Evolutionary conservation across 2,113 vertebrate genomes (phyloP).

Genomic region (Atractosteus spatula): DNA sequence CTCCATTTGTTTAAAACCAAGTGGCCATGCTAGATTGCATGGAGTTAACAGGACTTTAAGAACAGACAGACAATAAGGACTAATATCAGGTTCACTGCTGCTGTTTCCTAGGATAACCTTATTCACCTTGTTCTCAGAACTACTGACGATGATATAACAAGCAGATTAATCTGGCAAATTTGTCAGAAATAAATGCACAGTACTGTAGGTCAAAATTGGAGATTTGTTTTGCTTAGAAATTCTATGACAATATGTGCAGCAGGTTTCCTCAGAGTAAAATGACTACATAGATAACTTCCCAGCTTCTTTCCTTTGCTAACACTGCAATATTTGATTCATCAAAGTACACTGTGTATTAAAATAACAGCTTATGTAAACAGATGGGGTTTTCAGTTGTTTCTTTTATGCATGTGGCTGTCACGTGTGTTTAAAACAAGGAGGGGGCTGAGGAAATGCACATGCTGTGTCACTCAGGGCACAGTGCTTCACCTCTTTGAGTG

Average conservation of each 20-base stretch:
- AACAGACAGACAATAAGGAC: not conserved
- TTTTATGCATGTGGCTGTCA: not conserved
- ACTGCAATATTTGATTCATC: too few species aligned
- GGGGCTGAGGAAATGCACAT: not conserved
- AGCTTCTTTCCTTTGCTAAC: not conserved
- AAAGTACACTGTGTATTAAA: not conserved
- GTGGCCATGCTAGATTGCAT: conserved; percentile 14
- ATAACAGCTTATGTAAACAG: not conserved
- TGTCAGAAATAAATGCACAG: conserved; percentile 16
- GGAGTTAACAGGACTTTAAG: conserved; percentile 17
- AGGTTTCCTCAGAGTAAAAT: not conserved
- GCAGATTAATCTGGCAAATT: conserved; percentile 17
- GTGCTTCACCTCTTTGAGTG: not conserved
- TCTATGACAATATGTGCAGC: not conserved
- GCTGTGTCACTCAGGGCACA: not conserved
- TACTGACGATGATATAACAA: not conserved
- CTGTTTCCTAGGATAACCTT: conserved; percentile 11
- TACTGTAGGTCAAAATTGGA: conserved; percentile 23
- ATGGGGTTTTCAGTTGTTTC: not conserved
- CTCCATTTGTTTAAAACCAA: not conserved
- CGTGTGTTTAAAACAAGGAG: not conserved
- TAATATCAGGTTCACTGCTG: not conserved
- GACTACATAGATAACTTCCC: not conserved
- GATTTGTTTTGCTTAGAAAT: conserved; percentile 3
- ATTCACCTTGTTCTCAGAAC: not conserved